Base-by-base conservation (phyloP, 2,797 vertebrate genomes). In the Notolabrus celidotus region DNA sequence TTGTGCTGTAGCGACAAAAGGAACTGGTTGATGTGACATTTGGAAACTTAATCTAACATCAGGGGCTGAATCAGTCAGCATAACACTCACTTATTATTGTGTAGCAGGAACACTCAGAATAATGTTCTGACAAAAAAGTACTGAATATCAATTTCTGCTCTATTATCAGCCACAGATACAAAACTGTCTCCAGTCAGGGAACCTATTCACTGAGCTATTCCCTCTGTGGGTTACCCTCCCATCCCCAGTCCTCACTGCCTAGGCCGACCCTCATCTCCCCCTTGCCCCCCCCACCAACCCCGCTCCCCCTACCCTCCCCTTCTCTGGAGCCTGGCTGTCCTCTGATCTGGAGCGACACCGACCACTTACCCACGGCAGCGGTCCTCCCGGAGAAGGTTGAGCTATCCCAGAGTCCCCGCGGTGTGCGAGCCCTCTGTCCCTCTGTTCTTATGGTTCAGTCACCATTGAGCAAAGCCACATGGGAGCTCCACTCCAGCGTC, bases 391-490 rank as follows among this genome's bases (percentile, higher is more conserved):
- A 79, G 87, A 78, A 75, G 83, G 70, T 60, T 77, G 83, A 61
- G 79, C 84, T 66, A 36, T 84, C 89, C 87, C 89, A 73, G 85
- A 87, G 89, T 87, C 89, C 89, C 89, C 1, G 74, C 11, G 87
- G 90, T 88, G 85, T 34, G 52, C 69, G 22, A 64, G 82, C 89
- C 89, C 89, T 85, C 74, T 88, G 86, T 86, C 85, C 88, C 82
- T 52, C 81, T 85, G 80, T 80, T 90, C 90, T 84, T 84, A 85
- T 71, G 88, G 88, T 91, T 91, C 91, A 91, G 85, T 87, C 88
- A 78, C 86, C 86, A 87, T 82, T 62, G 83, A 90, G 83, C 81
- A 72, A 74, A 80, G 76, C 84, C 89, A 74, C 90, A 69, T 79
- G 89, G 90, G 89, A 90, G 78, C 75, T 63, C 80, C 75, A 80